Base-by-base conservation (phyloP, 2,888 invertebrate species). In the Mythimna vitellina region DNA sequence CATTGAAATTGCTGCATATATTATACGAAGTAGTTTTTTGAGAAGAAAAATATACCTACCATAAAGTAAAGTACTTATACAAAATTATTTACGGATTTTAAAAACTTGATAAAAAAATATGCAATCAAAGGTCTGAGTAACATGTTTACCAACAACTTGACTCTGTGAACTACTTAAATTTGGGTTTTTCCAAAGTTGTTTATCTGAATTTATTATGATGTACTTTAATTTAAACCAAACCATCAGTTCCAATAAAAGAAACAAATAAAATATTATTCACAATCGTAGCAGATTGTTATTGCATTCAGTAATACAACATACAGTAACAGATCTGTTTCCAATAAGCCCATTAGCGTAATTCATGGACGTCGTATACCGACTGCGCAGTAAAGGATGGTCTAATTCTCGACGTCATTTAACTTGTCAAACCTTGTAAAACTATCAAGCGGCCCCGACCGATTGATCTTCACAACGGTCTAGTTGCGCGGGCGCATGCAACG, bases 371-470 rank as follows among this genome's bases (percentile, higher is more conserved):
- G 65, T 63, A 25, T 20, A 35, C 22, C 63, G 54, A 63, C 35
- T 35, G 71, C 42, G 46, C 60, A 74, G 65, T 60, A 32, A 58
- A 49, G 57, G 66, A 80, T 71, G 70, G 12, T 74, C 78, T 80
- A 82, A 85, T 84, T 74, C 63, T 70, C 70, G 63, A 57, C 73
- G 72, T 78, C 80, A 77, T 85, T 85, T 75, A 86, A 79, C 78
- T 69, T 85, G 85, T 86, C 87, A 71, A 80, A 74, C 73, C 71
- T 82, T 82, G 78, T 85, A 80, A 79, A 84, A 72, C 76, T 65
- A 81, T 84, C 76, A 68, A 56, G 51, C 61, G 67, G 58, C 73
- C 70, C 62, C 71, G 61, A 74, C 63, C 77, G 70, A 81, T 84
- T 76, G 60, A 78, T 84, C 75, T 84, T 62, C 57, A 62, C 42